Evolutionary conservation across 2,113 vertebrate genomes (phyloP).

Genomic region (Silurus glanis): DNA sequence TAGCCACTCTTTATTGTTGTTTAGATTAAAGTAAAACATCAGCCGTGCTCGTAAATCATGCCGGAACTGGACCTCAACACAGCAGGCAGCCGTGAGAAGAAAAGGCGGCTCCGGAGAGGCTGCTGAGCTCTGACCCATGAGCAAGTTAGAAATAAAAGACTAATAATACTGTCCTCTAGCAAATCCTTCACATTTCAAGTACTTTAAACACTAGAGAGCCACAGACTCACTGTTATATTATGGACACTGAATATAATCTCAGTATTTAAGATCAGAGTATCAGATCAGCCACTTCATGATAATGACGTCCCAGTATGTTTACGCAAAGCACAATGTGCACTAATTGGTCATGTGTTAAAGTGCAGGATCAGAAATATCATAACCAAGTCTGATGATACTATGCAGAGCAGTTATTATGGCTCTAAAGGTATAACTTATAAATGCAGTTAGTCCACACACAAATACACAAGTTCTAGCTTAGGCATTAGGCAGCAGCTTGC

Average conservation of each 20-base stretch:
- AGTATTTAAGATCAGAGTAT: neutral
- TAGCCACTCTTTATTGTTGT: neutral
- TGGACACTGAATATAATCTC: neutral
- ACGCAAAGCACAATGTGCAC: neutral
- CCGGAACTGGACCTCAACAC: neutral
- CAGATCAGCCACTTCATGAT: neutral
- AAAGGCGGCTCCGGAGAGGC: neutral
- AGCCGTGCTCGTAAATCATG: neutral
- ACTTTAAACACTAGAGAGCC: neutral
- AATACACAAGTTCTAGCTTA: neutral
- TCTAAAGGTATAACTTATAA: neutral
- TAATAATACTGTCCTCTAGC: neutral
- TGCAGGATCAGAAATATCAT: neutral
- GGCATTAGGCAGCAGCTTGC: neutral
- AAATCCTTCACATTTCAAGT: neutral
- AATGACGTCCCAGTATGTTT: neutral
- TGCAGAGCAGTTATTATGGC: neutral
- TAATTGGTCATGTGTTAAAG: neutral
- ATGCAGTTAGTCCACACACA: neutral
- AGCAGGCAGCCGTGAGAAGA: neutral
- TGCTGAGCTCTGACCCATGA: neutral
- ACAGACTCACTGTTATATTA: neutral
- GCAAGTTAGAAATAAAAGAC: neutral
- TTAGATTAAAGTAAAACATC: neutral
- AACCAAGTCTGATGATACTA: neutral